Conservation (phyloP, 2,888 invertebrate genomes). For the Cantharis lateralis region DNA sequence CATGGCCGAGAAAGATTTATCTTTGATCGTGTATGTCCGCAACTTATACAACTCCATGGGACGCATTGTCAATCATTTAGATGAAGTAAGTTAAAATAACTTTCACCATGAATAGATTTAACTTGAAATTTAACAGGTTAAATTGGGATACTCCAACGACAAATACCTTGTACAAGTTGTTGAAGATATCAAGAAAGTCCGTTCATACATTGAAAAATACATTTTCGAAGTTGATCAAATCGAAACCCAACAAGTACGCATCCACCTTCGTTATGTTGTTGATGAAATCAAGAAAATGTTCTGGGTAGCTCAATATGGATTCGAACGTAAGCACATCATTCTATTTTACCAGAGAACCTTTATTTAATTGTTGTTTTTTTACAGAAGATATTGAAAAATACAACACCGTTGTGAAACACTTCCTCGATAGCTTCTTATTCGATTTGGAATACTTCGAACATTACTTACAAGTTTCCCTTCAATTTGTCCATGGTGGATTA, state of each 20-base stretch:
- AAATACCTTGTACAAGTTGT: not conserved
- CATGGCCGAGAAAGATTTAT: not conserved
- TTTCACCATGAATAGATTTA: not conserved
- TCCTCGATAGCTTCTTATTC: conserved; percentile 5
- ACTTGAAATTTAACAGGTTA: not conserved
- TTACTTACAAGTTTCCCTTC: conserved; percentile 9
- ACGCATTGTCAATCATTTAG: not conserved
- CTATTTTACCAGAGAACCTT: not conserved
- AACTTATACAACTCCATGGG: conserved; percentile 8
- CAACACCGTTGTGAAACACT: not conserved
- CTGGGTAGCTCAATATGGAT: not conserved
- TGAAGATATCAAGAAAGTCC: not conserved
- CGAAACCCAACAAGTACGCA: not conserved
- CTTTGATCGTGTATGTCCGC: conserved; percentile 7
- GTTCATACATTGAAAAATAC: not conserved
- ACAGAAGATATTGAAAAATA: not conserved
- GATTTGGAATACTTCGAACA: conserved; percentile 12
- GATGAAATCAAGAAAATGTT: not conserved
- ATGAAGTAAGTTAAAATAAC: not conserved
- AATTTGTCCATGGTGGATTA: conserved; percentile 5
- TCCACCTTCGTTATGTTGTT: not conserved
- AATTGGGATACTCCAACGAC: not conserved
- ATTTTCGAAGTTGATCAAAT: not conserved
- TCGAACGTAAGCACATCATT: not conserved
- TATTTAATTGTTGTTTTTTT: not conserved